phyloP scores from a whole-genome alignment of 2,797 vertebrate species.

The Rallus crepitans region DNA sequence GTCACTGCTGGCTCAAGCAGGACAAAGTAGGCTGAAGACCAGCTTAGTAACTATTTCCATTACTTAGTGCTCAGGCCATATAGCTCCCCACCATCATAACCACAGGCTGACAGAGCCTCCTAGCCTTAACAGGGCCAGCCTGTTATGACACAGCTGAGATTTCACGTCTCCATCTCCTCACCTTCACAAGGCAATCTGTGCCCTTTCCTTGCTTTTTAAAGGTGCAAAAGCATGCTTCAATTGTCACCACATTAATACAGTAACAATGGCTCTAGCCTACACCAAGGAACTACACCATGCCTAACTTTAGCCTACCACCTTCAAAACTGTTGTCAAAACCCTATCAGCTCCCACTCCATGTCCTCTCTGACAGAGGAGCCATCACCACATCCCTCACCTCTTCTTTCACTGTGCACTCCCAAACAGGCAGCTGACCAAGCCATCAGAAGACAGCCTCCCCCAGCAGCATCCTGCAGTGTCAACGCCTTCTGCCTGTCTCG shows the following conservation, averaged over 20 bases:
- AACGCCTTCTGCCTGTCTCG: background rate
- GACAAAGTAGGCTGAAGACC: background rate
- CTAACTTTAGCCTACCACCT: background rate
- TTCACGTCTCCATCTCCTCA: background rate
- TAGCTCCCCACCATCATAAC: background rate
- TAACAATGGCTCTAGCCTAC: background rate
- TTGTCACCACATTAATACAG: background rate
- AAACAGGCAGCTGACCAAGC: background rate
- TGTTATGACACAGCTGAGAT: background rate
- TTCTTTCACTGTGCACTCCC: background rate
- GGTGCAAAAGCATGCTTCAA: background rate
- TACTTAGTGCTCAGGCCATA: background rate
- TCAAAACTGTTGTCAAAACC: background rate
- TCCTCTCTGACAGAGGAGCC: background rate
- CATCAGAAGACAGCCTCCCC: background rate
- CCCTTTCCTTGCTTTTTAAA: background rate
- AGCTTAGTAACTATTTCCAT: constrained; percentile 34
- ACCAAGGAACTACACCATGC: background rate
- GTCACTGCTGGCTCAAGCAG: background rate
- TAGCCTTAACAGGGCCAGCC: background rate
- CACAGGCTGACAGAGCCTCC: background rate
- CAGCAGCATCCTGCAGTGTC: background rate
- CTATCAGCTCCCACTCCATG: background rate
- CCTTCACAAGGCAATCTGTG: background rate
- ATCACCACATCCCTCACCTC: background rate